A percentile compares a stretch with the other conserved stretches of the same genome.
phyloP scores from a whole-genome alignment of 2,113 vertebrate genomes.

The Daphoenositta chrysoptera region DNA sequence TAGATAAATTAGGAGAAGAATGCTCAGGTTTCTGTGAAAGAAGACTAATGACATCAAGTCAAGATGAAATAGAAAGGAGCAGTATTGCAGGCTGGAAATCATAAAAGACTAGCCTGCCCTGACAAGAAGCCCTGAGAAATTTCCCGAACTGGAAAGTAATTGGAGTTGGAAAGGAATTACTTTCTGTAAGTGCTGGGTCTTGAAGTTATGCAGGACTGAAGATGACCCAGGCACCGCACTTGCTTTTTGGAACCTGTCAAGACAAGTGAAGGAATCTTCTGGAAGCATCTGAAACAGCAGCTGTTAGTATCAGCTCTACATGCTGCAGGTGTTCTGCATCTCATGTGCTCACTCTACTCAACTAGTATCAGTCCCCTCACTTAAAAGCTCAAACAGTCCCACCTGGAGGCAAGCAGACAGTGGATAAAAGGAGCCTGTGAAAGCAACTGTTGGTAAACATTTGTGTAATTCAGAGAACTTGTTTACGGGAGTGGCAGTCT shows the following conservation, averaged over 20 bases:
- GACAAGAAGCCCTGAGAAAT: conserved; percentile 61
- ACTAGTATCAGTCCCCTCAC: background rate
- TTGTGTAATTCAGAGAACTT: background rate
- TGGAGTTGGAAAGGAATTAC: conserved; percentile 27
- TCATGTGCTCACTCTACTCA: background rate
- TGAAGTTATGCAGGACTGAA: background rate
- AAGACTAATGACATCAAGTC: conserved; percentile 77
- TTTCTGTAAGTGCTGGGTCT: background rate
- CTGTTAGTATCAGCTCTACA: background rate
- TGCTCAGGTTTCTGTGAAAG: conserved; percentile 68
- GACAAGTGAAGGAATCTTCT: background rate
- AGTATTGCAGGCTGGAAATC: conserved; percentile 56
- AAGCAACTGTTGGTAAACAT: background rate
- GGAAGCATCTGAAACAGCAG: background rate
- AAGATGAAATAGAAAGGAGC: conserved; percentile 74
- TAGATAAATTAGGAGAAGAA: conserved; percentile 78
- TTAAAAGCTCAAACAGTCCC: background rate
- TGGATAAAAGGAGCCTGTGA: background rate
- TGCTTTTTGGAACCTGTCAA: background rate
- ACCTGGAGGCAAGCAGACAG: background rate
- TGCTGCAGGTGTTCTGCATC: background rate
- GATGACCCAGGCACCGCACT: background rate
- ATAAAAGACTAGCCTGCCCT: conserved; percentile 56
- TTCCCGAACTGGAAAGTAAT: conserved; percentile 54
- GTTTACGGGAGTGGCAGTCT: background rate